Conservation (phyloP, 2,888 invertebrate species). For the Thecocarcelia acutangulata region DNA sequence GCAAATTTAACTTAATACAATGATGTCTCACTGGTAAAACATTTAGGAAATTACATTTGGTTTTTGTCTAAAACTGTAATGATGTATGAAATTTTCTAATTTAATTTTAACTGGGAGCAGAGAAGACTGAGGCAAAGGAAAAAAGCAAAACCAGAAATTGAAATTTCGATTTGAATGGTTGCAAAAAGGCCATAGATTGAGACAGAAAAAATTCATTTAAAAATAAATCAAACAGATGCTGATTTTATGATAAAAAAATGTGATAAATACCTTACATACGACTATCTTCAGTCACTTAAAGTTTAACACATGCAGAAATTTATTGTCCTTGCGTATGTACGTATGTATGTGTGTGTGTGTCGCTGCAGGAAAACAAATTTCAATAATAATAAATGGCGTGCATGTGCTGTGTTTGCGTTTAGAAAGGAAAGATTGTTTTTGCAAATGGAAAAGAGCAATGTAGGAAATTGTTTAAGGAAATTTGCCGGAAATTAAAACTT, state of each 20-base stretch:
- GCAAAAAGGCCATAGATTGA: constrained; percentile 29
- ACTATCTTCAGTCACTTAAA: constrained; percentile 22
- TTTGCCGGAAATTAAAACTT: constrained; percentile 73
- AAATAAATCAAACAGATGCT: constrained; percentile 65
- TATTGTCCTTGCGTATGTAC: background rate
- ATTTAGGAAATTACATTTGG: constrained; percentile 67
- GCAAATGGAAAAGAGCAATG: constrained; percentile 48
- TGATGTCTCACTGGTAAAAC: constrained; percentile 44
- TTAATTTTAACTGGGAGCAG: constrained; percentile 34
- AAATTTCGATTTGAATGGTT: constrained; percentile 40
- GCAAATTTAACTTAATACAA: constrained; percentile 41
- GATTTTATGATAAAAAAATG: constrained; percentile 31
- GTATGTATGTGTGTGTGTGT: background rate
- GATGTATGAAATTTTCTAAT: constrained; percentile 62
- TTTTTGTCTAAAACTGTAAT: constrained; percentile 59
- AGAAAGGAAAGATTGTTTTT: background rate
- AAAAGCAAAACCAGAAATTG: constrained; percentile 7
- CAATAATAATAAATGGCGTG: constrained; percentile 52
- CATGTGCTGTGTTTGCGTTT: constrained; percentile 12
- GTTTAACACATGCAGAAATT: background rate
- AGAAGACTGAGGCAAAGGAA: background rate
- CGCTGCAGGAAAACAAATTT: constrained; percentile 14
- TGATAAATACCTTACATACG: constrained; percentile 53
- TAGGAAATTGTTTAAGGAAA: constrained; percentile 73
- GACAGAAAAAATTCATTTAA: constrained; percentile 36